Evolutionary conservation across 2,888 invertebrate species (phyloP), one percentile per base, ranked within the genome.

Genomic region (Trichopoda pennipes): DNA sequence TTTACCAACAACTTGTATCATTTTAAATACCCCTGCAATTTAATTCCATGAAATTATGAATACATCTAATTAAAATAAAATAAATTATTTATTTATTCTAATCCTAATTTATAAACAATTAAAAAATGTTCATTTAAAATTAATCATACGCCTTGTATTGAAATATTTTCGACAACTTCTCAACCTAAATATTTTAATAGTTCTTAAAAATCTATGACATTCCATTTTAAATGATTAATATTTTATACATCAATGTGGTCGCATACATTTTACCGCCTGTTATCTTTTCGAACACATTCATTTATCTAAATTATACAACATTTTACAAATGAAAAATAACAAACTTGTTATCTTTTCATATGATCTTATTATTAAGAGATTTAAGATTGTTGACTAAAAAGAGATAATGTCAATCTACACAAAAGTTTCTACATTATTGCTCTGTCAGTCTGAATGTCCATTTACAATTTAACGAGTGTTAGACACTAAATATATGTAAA

Each of bases 291-390:
- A 60, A 68, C 66, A 73, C 73, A 73, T 79, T 73, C 68, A 79
- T 79, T 81, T 79, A 79, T 82, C 82, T 79, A 78, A 78, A 81
- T 78, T 81, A 81, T 78, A 75, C 75, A 82, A 79, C 78, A 82
- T 82, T 79, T 66, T 75, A 56, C 70, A 70, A 74, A 78, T 66
- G 64, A 78, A 74, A 69, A 58, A 82, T 79, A 82, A 64, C 74
- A 60, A 60, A 77, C 55, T 70, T 61, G 69, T 79, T 70, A 82
- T 82, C 82, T 66, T 49, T 70, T 38, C 51, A 68, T 75, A 60
- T 68, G 82, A 82, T 82, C 82, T 82, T 82, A 82, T 82, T 82
- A 82, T 82, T 82, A 82, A 82, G 82, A 82, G 82, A 82, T 82
- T 82, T 82, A 79, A 79, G 79, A 79, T 79, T 82, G 78, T 75